Evolutionary conservation across 2,797 vertebrate species (phyloP).

Genomic region (Phrynocephalus vlangalii): DNA sequence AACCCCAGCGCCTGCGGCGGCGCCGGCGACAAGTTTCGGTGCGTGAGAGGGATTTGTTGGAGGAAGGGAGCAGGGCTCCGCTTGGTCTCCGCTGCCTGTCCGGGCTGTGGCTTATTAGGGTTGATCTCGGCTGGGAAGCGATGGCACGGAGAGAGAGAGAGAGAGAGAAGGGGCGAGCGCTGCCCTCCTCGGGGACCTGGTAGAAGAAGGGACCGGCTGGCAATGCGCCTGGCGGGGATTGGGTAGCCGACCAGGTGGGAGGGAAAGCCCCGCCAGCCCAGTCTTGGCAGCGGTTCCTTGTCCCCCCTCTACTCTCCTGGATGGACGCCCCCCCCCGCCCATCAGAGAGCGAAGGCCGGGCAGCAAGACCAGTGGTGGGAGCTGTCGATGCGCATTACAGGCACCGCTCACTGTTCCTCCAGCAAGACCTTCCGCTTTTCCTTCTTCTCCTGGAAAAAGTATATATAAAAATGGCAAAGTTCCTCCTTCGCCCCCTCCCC

Average conservation of each 20-base stretch:
- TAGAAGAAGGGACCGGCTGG: background rate
- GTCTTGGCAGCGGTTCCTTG: background rate
- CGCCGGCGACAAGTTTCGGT: background rate
- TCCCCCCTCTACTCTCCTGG: too few relatives aligned
- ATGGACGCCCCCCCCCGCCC: background rate
- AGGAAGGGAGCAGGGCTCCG: background rate
- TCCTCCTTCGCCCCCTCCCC: too few relatives aligned
- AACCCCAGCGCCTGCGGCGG: background rate
- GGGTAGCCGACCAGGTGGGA: slow-evolving; percentile 2
- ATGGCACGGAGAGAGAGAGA: too few relatives aligned
- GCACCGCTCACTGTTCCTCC: background rate
- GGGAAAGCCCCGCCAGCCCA: background rate
- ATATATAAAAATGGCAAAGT: background rate
- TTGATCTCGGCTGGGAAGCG: background rate
- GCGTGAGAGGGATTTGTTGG: too few relatives aligned
- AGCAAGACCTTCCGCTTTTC: background rate
- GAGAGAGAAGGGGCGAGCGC: background rate
- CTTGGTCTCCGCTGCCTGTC: too few relatives aligned
- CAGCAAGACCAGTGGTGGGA: background rate
- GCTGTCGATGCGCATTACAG: background rate
- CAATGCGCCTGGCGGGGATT: too few relatives aligned
- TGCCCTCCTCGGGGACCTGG: background rate
- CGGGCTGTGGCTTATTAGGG: background rate
- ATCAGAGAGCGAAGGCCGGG: background rate
- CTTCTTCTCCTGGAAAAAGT: too few relatives aligned